A percentile compares a stretch with the other conserved stretches of the same genome.
Conservation (phyloP, 1,140 invertebrate genomes). For the Drosophila sp. region DNA sequence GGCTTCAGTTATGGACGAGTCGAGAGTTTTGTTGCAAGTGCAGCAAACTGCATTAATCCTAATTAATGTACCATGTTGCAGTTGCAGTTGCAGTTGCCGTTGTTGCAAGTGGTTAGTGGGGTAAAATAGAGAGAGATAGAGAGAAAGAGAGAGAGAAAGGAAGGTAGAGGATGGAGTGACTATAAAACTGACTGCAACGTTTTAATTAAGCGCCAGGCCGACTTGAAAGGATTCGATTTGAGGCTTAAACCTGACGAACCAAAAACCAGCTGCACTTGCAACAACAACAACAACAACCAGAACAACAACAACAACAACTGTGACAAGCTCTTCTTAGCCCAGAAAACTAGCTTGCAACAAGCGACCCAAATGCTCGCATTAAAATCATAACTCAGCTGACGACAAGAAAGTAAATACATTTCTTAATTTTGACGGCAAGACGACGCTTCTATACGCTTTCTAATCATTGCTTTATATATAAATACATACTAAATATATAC, state of each 20-base stretch:
- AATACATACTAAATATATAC: too few species aligned
- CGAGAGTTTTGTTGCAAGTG: conserved; percentile 13
- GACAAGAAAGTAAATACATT: not conserved
- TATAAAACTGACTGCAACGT: not conserved
- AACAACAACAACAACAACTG: not conserved
- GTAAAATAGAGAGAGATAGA: not conserved
- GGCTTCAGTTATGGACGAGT: conserved; percentile 1
- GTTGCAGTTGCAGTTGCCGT: conserved; percentile 2
- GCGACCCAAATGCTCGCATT: conserved; percentile 24
- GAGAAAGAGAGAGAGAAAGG: too few species aligned
- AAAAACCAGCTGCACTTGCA: not conserved
- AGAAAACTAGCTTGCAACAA: conserved; percentile 23
- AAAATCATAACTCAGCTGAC: conserved; percentile 6
- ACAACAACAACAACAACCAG: not conserved
- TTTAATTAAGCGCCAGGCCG: conserved; percentile 35
- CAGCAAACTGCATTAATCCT: conserved; percentile 40
- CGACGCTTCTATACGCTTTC: not conserved
- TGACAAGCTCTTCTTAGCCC: conserved; percentile 42
- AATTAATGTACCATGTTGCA: conserved; percentile 37
- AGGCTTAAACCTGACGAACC: conserved; percentile 3
- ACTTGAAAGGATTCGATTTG: conserved; percentile 44
- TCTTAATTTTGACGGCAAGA: not conserved
- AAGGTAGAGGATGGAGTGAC: too few species aligned
- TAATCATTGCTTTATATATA: too few species aligned
- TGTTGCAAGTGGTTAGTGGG: conserved; percentile 12